These are phyloP conservation scores for Phataginus tetradactyla DNA, from an alignment of 2,797 vertebrate species.

Conservation along the genomic window DNA sequence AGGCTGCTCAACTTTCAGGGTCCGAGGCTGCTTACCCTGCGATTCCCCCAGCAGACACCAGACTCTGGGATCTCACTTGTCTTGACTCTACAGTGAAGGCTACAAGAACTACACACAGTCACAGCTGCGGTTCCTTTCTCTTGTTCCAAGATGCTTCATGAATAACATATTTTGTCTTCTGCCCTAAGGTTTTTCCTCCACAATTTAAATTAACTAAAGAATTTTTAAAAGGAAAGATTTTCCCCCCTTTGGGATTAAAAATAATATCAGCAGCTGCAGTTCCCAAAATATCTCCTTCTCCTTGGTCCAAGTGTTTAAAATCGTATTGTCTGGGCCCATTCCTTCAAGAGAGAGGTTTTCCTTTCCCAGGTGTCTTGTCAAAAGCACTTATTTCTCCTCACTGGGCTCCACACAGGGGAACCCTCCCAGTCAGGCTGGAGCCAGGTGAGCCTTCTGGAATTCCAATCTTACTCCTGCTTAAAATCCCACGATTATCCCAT, in stretches of 20 bases:
- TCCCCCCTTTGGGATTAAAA: conserved; percentile 48
- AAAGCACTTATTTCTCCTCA: not conserved
- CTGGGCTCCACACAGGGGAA: not conserved
- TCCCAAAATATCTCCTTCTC: conserved; percentile 44
- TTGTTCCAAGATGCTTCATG: not conserved
- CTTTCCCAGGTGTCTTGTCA: not conserved
- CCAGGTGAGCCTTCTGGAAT: not conserved
- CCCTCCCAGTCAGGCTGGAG: not conserved
- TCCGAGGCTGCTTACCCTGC: not conserved
- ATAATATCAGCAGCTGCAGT: conserved; percentile 35
- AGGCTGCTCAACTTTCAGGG: not conserved
- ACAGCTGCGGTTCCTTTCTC: not conserved
- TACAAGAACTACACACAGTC: not conserved
- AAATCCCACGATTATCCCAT: not conserved
- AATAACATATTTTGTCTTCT: not conserved
- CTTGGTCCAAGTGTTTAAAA: conserved; percentile 9
- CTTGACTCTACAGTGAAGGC: not conserved
- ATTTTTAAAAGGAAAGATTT: not conserved
- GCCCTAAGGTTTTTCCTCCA: not conserved
- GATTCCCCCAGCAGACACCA: not conserved
- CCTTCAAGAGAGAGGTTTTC: not conserved
- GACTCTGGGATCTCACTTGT: not conserved
- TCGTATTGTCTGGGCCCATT: not conserved
- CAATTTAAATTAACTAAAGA: conserved; percentile 43
- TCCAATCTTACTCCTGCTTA: not conserved